phyloP scores from a whole-genome alignment of 1,140 invertebrate genomes.

The Drosophila kurseongensis region DNA sequence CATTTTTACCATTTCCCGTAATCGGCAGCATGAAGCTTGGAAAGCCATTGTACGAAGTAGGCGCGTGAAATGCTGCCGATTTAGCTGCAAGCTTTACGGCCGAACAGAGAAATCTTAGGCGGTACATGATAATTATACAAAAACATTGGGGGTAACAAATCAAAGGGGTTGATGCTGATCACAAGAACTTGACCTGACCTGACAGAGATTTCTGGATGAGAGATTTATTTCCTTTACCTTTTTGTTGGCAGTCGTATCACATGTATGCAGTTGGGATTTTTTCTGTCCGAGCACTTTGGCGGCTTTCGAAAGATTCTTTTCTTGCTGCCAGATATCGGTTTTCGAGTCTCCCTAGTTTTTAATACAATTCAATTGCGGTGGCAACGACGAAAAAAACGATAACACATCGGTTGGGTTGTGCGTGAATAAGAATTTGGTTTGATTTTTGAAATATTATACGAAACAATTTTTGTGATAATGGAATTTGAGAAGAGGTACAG shows the following conservation, averaged over 20 bases:
- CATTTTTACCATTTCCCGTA: background rate
- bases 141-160: constrained; percentile 6
- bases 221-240: constrained; percentile 75
- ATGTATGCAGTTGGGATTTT: constrained; percentile 84
- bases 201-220: constrained; percentile 22
- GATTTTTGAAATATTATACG: constrained; percentile 34
- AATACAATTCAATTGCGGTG: constrained; percentile 63
- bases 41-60: constrained; percentile 1
- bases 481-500: constrained; percentile 31
- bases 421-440: constrained; percentile 41
- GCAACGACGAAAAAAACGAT: constrained; percentile 34
- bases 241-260: constrained; percentile 84
- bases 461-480: constrained; percentile 60
- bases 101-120: constrained; percentile 11
- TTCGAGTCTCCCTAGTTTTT: constrained; percentile 82
- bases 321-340: constrained; percentile 85
- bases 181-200: constrained; percentile 25
- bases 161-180: constrained; percentile 10
- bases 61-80: background rate
- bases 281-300: constrained; percentile 84
- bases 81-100: constrained; percentile 14
- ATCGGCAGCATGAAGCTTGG: background rate
- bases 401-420: constrained; percentile 46
- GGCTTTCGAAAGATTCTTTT: constrained; percentile 85
- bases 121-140: constrained; percentile 17